These are phyloP conservation scores for Scomber colias DNA, from an alignment of 2,113 vertebrate species.

Conservation along the genomic window DNA sequence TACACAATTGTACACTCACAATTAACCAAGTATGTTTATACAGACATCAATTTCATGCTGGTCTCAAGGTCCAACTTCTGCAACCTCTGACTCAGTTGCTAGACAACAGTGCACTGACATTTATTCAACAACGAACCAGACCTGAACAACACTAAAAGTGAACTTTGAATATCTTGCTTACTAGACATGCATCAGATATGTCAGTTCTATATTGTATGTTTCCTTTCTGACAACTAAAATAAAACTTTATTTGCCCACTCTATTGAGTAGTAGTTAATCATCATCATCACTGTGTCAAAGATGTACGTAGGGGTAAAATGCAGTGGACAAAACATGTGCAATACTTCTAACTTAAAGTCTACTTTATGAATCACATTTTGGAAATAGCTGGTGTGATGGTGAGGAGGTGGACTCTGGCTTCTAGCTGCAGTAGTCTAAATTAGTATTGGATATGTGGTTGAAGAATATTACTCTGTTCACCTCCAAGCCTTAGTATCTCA, in stretches of 20 bases:
- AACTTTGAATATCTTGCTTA: background rate
- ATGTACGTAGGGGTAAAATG: too few relatives aligned
- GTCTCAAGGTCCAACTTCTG: background rate
- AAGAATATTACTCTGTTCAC: constrained; percentile 1
- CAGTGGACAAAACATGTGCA: background rate
- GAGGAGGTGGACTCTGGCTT: background rate
- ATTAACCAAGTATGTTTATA: background rate
- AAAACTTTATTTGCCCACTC: background rate
- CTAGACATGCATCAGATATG: background rate
- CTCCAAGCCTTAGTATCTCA: constrained; percentile 8
- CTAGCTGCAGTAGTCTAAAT: background rate
- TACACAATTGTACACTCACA: background rate
- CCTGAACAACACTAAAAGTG: background rate
- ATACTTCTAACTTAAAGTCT: background rate
- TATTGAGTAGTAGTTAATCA: background rate
- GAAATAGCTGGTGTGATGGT: background rate
- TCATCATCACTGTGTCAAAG: too few relatives aligned
- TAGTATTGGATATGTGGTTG: background rate
- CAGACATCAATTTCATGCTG: background rate
- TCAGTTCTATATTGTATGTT: background rate
- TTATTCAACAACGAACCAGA: background rate
- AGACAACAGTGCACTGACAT: constrained; percentile 1
- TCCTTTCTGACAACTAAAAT: background rate
- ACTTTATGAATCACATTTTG: background rate
- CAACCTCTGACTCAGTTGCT: background rate